Evolutionary conservation across 2,888 invertebrate species (phyloP).

Genomic region (Phania funesta): DNA sequence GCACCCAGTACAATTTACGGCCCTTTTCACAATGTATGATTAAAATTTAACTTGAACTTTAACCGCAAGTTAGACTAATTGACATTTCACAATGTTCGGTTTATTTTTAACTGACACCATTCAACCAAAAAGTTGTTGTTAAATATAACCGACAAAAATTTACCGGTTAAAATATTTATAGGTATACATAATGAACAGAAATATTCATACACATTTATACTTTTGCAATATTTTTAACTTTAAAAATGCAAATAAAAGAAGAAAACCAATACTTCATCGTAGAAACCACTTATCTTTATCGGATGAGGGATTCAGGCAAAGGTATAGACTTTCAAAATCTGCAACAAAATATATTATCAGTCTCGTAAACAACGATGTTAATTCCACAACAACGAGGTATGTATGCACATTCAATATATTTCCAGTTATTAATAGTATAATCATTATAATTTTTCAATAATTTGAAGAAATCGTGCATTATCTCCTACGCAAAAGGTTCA

Average conservation of each 20-base stretch:
- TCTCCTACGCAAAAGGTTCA: neutral
- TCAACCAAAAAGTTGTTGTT: neutral
- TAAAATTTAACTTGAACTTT: constrained; percentile 1
- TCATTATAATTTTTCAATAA: neutral
- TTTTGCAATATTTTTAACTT: neutral
- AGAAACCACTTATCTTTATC: neutral
- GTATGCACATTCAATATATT: neutral
- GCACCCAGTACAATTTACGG: no score
- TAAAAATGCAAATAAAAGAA: neutral
- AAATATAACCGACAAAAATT: constrained; percentile 2
- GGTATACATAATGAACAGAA: neutral
- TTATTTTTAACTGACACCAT: constrained; percentile 1
- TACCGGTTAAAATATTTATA: neutral
- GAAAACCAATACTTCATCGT: neutral
- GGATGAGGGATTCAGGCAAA: neutral
- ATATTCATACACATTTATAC: neutral
- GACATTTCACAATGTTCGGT: neutral
- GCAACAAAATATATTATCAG: neutral
- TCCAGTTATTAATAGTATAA: neutral
- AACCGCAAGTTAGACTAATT: neutral
- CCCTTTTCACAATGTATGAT: neutral
- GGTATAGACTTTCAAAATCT: neutral
- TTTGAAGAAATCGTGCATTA: neutral
- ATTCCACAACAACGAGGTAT: neutral
- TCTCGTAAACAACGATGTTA: neutral